Percentiles rank a stretch among this genome's conserved stretches.
These are phyloP conservation scores for Eristalis tenax DNA, from an alignment of 2,888 invertebrate genomes.

Conservation along the genomic window DNA sequence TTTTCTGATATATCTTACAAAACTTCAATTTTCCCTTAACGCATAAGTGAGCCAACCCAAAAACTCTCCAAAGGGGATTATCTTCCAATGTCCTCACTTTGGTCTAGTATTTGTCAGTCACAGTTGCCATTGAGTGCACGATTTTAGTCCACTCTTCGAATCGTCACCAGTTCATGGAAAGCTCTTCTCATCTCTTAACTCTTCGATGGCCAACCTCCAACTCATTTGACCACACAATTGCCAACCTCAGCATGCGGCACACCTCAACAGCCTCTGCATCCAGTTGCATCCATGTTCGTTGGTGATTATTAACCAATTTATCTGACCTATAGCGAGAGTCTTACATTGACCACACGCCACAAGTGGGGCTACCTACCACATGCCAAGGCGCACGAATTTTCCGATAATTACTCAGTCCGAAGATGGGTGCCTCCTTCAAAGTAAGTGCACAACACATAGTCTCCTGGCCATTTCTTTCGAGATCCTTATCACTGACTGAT, in stretches of 20 bases:
- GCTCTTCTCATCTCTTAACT: too few relatives aligned
- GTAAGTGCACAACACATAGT: constrained; percentile 34
- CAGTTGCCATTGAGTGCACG: too few relatives aligned
- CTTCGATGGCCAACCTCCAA: too few relatives aligned
- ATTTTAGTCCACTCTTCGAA: too few relatives aligned
- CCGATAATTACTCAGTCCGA: constrained; percentile 2
- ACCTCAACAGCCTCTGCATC: neutral
- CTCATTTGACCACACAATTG: neutral
- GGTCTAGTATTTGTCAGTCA: too few relatives aligned
- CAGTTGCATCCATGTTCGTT: neutral
- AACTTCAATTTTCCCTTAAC: too few relatives aligned
- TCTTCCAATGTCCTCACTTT: too few relatives aligned
- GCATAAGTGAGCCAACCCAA: too few relatives aligned
- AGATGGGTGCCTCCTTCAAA: constrained; percentile 33
- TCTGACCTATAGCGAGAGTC: constrained; percentile 6
- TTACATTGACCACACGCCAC: constrained; percentile 8
- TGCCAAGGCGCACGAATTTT: neutral
- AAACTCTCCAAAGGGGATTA: too few relatives aligned
- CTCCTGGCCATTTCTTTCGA: constrained; percentile 40
- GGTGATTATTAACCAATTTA: neutral
- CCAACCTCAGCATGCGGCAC: constrained; percentile 3
- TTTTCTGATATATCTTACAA: too few relatives aligned
- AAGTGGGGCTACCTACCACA: constrained; percentile 24
- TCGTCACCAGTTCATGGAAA: too few relatives aligned
- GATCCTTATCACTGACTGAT: constrained; percentile 31